Evolutionary conservation across 1,140 invertebrate genomes (phyloP), one percentile per base, ranked within the genome.

Genomic region (Hylaeus anthracinus): DNA sequence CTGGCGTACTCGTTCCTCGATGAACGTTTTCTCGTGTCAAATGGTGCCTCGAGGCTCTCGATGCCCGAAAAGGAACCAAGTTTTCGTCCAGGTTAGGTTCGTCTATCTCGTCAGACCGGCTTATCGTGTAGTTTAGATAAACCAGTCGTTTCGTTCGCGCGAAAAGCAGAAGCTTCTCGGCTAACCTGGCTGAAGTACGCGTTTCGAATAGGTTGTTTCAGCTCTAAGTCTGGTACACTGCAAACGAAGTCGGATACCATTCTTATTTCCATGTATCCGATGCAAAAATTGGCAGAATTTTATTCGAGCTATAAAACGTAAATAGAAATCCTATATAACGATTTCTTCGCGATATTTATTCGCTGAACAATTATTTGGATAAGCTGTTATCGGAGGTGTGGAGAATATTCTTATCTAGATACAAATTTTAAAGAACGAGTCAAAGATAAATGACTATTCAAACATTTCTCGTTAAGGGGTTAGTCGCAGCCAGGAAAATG

Each of bases 51-150:
- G 26, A 26, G 26, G 26, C 26, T 58, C 48, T 55, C n/a, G 8
- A 12, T 41, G 6, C 41, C 26, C 1, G n/a, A 41, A 39, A 53
- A 12, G 2, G 26, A 37, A 8, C 53, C 65, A 15, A 26, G 64
- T 66, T 41, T 43, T 4, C 60, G 63, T 73, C 26, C 15, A 79
- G 77, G 77, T 72, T 79, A 79, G 70, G 77, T 79, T 45, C 51
- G 26, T 0, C 14, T 69, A 76, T 76, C 74, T 69, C 43, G 70
- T 61, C 1, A n/a, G 9, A 12, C 55, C 60, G 41, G 26, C 5
- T 73, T 73, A 58, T 66, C 77, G 43, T 55, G n/a, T 39, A 48
- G 45, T 26, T 12, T 45, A 63, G 71, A 79, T 79, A 79, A 66
- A 66, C 12, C 14, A 43, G 37, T 26, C 4, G 6, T 65, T 43